Evolutionary conservation across 2,888 invertebrate species (phyloP), one percentile per base, ranked within the genome.

Genomic region (Apocheima hispidaria): DNA sequence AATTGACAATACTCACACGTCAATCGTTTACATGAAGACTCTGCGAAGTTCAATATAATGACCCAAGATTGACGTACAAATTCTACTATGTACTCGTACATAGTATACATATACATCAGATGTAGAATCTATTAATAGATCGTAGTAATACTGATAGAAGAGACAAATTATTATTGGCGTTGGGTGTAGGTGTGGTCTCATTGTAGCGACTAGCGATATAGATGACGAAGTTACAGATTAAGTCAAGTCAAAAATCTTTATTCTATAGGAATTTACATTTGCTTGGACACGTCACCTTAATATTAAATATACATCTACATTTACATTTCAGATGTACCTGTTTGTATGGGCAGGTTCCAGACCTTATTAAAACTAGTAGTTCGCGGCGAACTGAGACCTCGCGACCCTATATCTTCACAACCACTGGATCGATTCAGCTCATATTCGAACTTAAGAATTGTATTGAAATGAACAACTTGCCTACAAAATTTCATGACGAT

Each of bases 51-150:
- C 12, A 26, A 23, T 26, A 23, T 23, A 43, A 43, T 43, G 1
- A 9, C 16, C 23, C 9, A 18, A 18, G 12, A 33, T 53, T 48
- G 52, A 48, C 48, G 41, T 16, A 40, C 43, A 4, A 30, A 4
- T 56, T 12, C 20, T 43, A 26, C 38, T 50, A 36, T 35, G n/a
- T n/a, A 14, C n/a, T 14, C 4, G 0, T 16, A 16, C n/a, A n/a
- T n/a, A n/a, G n/a, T n/a, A 12, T 5, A 14, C 54, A n/a, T n/a
- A n/a, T 53, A 60, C 53, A 57, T 60, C 44, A 38, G 38, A 44
- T 60, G 33, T 30, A 46, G 53, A 20, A 48, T 55, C 54, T 65
- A 60, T 57, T 53, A 68, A 38, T 46, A 46, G 14, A 9, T 26
- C 23, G n/a, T 2, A 43, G 43, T 30, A 48, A 6, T 38, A 38